Conservation (phyloP, 2,888 invertebrate genomes). For the Tachina grossa region DNA sequence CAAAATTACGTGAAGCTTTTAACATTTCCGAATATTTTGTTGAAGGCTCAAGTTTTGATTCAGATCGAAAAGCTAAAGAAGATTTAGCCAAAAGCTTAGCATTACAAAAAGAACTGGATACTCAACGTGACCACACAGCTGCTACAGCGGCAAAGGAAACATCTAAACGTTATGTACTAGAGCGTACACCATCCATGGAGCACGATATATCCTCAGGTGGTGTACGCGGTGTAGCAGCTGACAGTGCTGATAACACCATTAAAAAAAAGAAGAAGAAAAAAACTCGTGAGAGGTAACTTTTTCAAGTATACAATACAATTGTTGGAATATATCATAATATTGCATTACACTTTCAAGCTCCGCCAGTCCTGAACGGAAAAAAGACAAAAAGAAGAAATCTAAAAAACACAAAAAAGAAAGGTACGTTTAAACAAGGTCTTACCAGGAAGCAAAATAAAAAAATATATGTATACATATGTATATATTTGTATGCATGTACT, state of each 20-base stretch:
- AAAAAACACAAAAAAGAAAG: constrained; percentile 90
- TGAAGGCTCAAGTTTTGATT: constrained; percentile 95
- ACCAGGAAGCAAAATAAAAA: not conserved
- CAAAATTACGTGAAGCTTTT: constrained; percentile 95
- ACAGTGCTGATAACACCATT: constrained; percentile 80
- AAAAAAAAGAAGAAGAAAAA: constrained; percentile 89
- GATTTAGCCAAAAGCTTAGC: constrained; percentile 83
- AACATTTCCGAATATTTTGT: constrained; percentile 97
- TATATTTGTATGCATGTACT: not conserved
- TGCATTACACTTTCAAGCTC: constrained; percentile 83
- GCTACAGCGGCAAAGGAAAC: constrained; percentile 76
- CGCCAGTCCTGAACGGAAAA: constrained; percentile 88
- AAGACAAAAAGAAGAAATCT: constrained; percentile 90
- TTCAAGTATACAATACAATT: not conserved
- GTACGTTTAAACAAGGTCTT: constrained; percentile 82
- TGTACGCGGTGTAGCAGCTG: constrained; percentile 79
- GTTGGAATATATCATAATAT: not conserved
- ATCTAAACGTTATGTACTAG: constrained; percentile 87
- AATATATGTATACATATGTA: not conserved
- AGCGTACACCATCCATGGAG: constrained; percentile 90
- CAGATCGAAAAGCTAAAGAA: constrained; percentile 86
- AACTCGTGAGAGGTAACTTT: constrained; percentile 83
- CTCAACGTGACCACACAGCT: constrained; percentile 81
- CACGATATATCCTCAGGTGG: constrained; percentile 77
- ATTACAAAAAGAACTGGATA: constrained; percentile 82